phyloP scores from a whole-genome alignment of 2,888 invertebrate species.

The Fragum sueziense region DNA sequence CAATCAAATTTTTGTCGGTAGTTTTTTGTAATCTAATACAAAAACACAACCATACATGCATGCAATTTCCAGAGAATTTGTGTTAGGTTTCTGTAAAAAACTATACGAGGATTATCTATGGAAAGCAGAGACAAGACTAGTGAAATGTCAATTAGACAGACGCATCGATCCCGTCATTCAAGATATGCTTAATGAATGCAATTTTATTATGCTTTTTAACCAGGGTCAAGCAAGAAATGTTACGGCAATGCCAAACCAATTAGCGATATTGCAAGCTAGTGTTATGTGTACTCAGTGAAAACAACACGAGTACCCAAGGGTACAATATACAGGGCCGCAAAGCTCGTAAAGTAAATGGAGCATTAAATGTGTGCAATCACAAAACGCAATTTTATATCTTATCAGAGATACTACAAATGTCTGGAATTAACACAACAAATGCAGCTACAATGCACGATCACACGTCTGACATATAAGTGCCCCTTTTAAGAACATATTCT shows the following conservation, averaged over 20 bases:
- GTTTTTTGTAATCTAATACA: too few species aligned
- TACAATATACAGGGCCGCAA: neutral
- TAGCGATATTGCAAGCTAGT: constrained; percentile 20
- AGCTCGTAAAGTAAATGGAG: constrained; percentile 21
- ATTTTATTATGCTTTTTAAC: neutral
- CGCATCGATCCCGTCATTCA: too few species aligned
- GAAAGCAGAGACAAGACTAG: too few species aligned
- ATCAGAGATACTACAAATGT: neutral
- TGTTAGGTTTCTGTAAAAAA: too few species aligned
- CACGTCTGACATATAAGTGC: neutral
- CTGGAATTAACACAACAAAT: neutral
- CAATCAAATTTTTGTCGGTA: too few species aligned
- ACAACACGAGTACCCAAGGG: constrained; percentile 13
- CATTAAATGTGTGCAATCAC: constrained; percentile 18
- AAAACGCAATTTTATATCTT: constrained; percentile 14
- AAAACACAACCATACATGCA: too few species aligned
- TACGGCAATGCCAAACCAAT: constrained; percentile 23
- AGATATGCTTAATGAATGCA: neutral
- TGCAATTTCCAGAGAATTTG: too few species aligned
- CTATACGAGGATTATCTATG: too few species aligned
- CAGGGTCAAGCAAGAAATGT: constrained; percentile 19
- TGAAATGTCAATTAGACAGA: too few species aligned
- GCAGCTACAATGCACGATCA: constrained; percentile 3
- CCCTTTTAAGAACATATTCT: neutral
- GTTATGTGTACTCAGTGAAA: constrained; percentile 16